These are phyloP conservation scores for Drosophila miranda DNA, from an alignment of 1,140 invertebrate species.

Conservation along the genomic window DNA sequence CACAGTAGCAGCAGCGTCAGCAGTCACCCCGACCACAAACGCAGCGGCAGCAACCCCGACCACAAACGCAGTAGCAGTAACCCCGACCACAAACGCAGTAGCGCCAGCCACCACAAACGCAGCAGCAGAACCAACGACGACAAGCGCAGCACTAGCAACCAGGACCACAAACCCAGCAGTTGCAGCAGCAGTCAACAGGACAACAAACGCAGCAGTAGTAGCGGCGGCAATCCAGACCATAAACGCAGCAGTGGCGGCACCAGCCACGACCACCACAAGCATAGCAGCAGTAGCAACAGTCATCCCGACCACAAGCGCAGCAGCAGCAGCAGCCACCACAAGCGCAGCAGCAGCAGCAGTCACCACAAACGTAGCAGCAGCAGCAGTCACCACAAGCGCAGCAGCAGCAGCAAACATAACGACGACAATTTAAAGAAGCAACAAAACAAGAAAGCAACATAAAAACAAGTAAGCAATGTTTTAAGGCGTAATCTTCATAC, in stretches of 20 bases:
- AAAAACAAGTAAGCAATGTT: constrained; percentile 34
- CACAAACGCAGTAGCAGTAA: background rate
- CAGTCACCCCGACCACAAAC: too few species aligned
- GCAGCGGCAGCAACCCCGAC: background rate
- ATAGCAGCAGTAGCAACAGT: too few species aligned
- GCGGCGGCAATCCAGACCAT: constrained; percentile 1
- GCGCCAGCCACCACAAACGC: too few species aligned
- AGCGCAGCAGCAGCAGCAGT: background rate
- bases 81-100: background rate
- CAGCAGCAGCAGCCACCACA: background rate
- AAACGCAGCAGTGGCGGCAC: background rate
- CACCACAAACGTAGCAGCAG: constrained; percentile 1
- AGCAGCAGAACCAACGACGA: too few species aligned
- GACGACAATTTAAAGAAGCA: background rate
- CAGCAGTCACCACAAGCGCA: background rate
- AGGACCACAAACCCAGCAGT: too few species aligned
- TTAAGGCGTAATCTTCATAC: constrained; percentile 42
- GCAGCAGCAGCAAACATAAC: too few species aligned
- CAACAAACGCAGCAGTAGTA: constrained; percentile 4
- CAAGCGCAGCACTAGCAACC: too few species aligned
- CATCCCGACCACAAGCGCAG: too few species aligned
- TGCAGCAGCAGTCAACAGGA: too few species aligned
- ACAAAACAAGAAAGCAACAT: constrained; percentile 21
- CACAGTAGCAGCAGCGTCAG: too few species aligned
- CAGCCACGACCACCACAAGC: constrained; percentile 7